Evolutionary conservation across 2,888 invertebrate genomes (phyloP).

Genomic region (Pseudanteris insignis): DNA sequence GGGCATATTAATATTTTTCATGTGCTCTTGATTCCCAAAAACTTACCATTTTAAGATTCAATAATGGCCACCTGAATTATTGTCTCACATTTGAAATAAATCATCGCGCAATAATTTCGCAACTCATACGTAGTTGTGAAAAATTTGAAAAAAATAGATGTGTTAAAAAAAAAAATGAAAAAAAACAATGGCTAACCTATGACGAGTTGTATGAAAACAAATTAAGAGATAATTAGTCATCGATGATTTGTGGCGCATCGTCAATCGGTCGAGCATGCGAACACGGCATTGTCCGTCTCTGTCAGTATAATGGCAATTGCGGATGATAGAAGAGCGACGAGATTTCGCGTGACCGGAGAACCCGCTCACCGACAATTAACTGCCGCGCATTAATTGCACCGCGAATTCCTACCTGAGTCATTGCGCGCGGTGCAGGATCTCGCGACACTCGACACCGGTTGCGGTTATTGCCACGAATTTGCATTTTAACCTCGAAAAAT

Average conservation of each 20-base stretch:
- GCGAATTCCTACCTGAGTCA: conserved; percentile 30
- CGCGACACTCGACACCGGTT: conserved; percentile 26
- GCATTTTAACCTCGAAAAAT: conserved; percentile 26
- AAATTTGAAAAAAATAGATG: too few relatives aligned
- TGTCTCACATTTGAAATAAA: conserved; percentile 1
- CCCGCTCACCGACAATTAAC: conserved; percentile 26
- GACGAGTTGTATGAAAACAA: too few relatives aligned
- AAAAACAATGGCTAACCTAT: too few relatives aligned
- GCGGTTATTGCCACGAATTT: conserved; percentile 30
- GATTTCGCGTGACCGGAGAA: conserved; percentile 13
- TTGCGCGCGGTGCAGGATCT: conserved; percentile 12
- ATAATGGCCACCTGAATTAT: too few relatives aligned
- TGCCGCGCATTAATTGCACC: conserved; percentile 28
- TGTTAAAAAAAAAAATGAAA: too few relatives aligned
- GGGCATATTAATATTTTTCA: too few relatives aligned
- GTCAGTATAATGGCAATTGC: conserved; percentile 6
- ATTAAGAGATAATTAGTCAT: conserved; percentile 30
- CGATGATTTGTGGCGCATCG: conserved; percentile 13
- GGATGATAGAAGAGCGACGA: conserved; percentile 9
- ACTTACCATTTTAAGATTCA: too few relatives aligned
- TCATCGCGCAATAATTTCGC: conserved; percentile 15
- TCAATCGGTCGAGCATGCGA: too few relatives aligned
- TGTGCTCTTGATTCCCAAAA: too few relatives aligned
- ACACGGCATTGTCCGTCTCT: conserved; percentile 17
- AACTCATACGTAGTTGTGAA: too few relatives aligned